A percentile compares a stretch with the other conserved stretches of the same genome.
These are phyloP conservation scores for Noctuana brunneofusca DNA, from an alignment of 2,888 invertebrate species.

Conservation along the genomic window DNA sequence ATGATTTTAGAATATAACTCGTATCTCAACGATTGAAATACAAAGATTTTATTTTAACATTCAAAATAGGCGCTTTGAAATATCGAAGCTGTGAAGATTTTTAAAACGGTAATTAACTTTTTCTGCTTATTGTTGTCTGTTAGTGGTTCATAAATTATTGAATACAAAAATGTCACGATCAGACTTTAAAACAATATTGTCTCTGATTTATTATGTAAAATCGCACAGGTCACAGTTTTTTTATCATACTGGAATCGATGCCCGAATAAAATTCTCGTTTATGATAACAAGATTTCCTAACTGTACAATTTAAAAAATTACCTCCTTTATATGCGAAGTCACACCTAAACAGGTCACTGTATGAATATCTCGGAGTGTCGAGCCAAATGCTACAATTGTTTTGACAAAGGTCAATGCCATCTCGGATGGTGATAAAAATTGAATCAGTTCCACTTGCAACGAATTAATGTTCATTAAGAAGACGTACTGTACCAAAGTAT, in stretches of 20 bases:
- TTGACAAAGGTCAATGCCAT: conserved; percentile 76
- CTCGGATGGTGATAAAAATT: conserved; percentile 76
- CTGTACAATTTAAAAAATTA: conserved; percentile 21
- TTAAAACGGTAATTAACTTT: no score
- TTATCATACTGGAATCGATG: conserved; percentile 13
- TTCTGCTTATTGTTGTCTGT: no score
- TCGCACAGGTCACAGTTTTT: conserved; percentile 8
- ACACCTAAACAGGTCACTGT: conserved; percentile 27
- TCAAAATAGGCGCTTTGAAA: background rate
- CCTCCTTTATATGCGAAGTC: conserved; percentile 12
- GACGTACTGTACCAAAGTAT: conserved; percentile 36
- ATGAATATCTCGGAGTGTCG: conserved; percentile 17
- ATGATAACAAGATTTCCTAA: conserved; percentile 21
- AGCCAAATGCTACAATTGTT: conserved; percentile 55
- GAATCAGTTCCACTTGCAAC: conserved; percentile 81
- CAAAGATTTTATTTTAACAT: background rate
- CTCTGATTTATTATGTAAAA: conserved; percentile 14
- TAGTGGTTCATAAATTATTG: no score
- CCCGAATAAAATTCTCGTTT: conserved; percentile 20
- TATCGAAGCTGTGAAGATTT: no score
- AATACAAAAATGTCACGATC: background rate
- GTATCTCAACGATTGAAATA: background rate
- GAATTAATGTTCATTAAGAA: conserved; percentile 77
- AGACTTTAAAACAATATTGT: background rate
- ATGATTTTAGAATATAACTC: conserved; percentile 9